Evolutionary conservation across 2,888 invertebrate species (phyloP).

Genomic region (Arrhopalites spinosus): DNA sequence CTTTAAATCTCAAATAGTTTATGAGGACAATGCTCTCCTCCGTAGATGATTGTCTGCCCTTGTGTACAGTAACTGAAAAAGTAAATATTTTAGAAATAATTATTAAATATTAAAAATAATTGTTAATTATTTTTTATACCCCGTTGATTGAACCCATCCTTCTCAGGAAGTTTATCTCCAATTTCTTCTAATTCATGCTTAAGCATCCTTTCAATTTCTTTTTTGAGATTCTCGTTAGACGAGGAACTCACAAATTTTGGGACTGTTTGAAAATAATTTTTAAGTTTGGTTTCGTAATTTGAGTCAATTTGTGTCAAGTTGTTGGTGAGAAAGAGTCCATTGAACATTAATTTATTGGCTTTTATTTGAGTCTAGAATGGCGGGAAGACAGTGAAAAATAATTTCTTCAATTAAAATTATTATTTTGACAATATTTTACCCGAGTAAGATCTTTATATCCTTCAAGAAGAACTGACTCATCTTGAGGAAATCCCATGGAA

Average conservation of each 20-base stretch:
- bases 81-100: not conserved
- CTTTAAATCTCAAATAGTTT: conserved; percentile 24
- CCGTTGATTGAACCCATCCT: not conserved
- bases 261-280: conserved; percentile 13
- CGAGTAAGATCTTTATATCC: conserved; percentile 40
- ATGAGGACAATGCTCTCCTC: not conserved
- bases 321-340: conserved; percentile 18
- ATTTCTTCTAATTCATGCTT: not conserved
- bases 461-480: conserved; percentile 32
- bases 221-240: not conserved
- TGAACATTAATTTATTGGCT: conserved; percentile 17
- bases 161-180: not conserved
- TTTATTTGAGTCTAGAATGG: conserved; percentile 12
- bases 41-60: not conserved
- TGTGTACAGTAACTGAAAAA: not conserved
- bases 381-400: not conserved
- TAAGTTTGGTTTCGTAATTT: not conserved
- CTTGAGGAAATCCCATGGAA: conserved; percentile 36
- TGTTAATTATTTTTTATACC: not conserved
- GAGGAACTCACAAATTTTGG: not conserved
- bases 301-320: not conserved
- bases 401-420: not conserved
- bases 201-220: not conserved
- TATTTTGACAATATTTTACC: conserved; percentile 29
- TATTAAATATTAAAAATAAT: not conserved